Base-by-base conservation (phyloP, 2,888 invertebrate species). In the Byasa hedistus region DNA sequence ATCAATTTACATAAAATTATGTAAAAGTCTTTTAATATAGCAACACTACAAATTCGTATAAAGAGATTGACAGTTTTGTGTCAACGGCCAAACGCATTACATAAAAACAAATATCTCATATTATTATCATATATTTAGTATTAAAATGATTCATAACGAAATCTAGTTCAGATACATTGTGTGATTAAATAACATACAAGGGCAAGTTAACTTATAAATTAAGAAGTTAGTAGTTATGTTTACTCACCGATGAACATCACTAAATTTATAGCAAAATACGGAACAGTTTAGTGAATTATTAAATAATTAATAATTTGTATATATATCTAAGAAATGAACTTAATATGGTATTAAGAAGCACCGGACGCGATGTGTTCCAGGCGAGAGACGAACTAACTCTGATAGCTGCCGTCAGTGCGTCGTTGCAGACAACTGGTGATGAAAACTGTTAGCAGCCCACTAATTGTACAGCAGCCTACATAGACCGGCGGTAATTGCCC, bases 391-490 rank as follows among this genome's bases (percentile, higher is more conserved):
- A 79, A 78, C 82, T 79, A 81, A 79, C 75, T 90, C 81, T 91
- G 89, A 86, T 84, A 78, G 78, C 76, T 83, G 80, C 74, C 77
- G 79, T 78, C 78, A 79, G 71, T 72, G 81, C 71, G 80, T 76
- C 80, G 83, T 79, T 82, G 80, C 81, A 79, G 84, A 83, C 85
- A 85, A 84, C 86, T 82, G 87, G 84, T 89, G 89, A 91, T 91
- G 90, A 88, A 90, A 91, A 88, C 87, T 87, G 89, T 91, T 91
- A 91, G 91, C 89, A 81, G 77, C 77, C 80, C 79, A 89, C 91
- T 91, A 91, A 91, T 91, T 91, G 90, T 85, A 80, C 84, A 76
- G 84, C 84, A 89, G 89, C 90, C 90, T 90, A 90, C 91, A 91
- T 91, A 84, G 80, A 73, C n/a, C 81, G 76, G 79, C 87, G 90